phyloP scores from a whole-genome alignment of 2,888 invertebrate species.

The Tethea ocularis region DNA sequence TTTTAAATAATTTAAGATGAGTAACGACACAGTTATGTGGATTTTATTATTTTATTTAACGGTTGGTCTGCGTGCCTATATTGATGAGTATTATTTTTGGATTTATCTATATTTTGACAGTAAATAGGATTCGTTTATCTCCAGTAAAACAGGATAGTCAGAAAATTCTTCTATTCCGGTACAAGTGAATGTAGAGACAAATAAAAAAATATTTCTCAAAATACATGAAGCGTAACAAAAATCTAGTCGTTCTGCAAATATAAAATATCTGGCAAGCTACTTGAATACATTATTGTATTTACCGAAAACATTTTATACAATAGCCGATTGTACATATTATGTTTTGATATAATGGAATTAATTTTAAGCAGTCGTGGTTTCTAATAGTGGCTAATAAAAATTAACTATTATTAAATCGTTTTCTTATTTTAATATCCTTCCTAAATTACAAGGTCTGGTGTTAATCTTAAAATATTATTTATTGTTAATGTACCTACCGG shows the following conservation, averaged over 20 bases:
- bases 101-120: background rate
- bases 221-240: background rate
- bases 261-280: background rate
- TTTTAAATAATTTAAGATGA: conserved; percentile 20
- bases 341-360: conserved; percentile 43
- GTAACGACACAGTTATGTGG: conserved; percentile 12
- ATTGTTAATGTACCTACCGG: too few relatives aligned
- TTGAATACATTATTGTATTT: conserved; percentile 14
- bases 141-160: background rate
- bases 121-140: background rate
- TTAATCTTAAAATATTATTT: too few relatives aligned
- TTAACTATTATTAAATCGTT: conserved; percentile 24
- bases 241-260: background rate
- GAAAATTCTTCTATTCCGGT: background rate
- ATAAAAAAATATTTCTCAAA: background rate
- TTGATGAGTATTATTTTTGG: background rate
- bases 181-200: too few relatives aligned
- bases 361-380: conserved; percentile 55
- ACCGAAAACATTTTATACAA: conserved; percentile 15
- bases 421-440: conserved; percentile 1
- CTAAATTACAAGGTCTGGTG: background rate
- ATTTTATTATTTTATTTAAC: background rate
- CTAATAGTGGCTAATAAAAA: conserved; percentile 72
- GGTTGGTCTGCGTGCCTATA: background rate
- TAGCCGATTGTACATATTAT: conserved; percentile 49